phyloP scores from a whole-genome alignment of 2,113 vertebrate species.

The Aepyceros melampus region DNA sequence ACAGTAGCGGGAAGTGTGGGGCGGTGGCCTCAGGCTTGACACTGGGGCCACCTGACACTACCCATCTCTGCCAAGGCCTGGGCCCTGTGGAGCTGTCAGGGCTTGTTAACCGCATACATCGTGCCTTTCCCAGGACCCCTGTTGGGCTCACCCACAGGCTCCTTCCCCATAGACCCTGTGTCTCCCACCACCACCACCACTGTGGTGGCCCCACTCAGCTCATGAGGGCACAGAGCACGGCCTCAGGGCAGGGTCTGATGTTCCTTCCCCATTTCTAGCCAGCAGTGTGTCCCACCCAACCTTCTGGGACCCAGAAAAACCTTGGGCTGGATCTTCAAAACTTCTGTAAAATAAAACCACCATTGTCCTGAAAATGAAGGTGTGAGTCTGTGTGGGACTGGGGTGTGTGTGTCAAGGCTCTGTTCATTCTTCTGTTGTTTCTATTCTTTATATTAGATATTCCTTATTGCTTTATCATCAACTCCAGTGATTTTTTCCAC shows the following conservation, averaged over 20 bases:
- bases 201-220: conserved; percentile 84
- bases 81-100: conserved; percentile 78
- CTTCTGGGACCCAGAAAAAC: neutral
- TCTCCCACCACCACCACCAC: conserved; percentile 80
- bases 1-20: conserved; percentile 51
- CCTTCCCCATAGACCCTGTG: conserved; percentile 70
- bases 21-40: conserved; percentile 53
- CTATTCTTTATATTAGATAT: neutral
- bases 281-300: neutral
- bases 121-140: conserved; percentile 84
- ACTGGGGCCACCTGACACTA: conserved; percentile 39
- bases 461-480: neutral
- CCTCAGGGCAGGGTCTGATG: neutral
- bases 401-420: neutral
- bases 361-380: neutral
- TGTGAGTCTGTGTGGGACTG: neutral
- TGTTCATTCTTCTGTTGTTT: neutral
- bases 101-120: conserved; percentile 71
- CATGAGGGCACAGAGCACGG: conserved; percentile 19
- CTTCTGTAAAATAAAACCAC: conserved; percentile 69
- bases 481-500: neutral
- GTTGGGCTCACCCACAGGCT: conserved; percentile 69
- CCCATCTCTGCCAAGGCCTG: conserved; percentile 77
- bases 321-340: neutral
- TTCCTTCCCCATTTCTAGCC: neutral